A percentile compares a stretch with the other conserved stretches of the same genome.
These are phyloP conservation scores for Tinea pellionella DNA, from an alignment of 2,888 invertebrate species.

Conservation along the genomic window DNA sequence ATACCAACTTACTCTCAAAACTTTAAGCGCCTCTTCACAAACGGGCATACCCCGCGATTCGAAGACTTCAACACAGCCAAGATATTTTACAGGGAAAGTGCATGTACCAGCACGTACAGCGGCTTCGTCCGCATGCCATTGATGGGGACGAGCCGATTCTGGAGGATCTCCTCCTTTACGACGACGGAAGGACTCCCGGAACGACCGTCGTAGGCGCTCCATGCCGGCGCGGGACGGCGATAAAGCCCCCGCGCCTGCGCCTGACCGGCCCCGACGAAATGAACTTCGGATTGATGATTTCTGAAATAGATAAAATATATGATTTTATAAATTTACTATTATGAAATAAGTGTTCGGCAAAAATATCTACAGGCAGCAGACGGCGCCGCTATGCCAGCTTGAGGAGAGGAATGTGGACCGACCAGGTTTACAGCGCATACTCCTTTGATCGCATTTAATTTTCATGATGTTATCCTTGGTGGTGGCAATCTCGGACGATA, in stretches of 20 bases:
- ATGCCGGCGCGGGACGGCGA: slow-evolving; percentile 73
- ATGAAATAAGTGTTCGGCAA: no score
- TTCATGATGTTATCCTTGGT: no score
- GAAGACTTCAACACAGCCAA: slow-evolving; percentile 99
- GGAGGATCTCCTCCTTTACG: slow-evolving; percentile 86
- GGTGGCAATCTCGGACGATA: no score
- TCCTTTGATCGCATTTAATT: no score
- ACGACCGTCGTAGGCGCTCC: slow-evolving; percentile 90
- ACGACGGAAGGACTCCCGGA: slow-evolving; percentile 93
- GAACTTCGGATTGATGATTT: slow-evolving; percentile 63
- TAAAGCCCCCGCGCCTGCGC: slow-evolving; percentile 43
- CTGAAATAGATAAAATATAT: slow-evolving; percentile 31
- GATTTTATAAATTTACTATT: no score
- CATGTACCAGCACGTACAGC: slow-evolving; percentile 96
- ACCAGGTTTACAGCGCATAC: no score
- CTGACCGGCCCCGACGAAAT: slow-evolving; percentile 54
- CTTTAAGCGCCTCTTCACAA: slow-evolving; percentile 98
- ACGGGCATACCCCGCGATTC: slow-evolving; percentile 99
- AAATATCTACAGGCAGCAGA: no score
- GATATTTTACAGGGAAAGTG: slow-evolving; percentile 97
- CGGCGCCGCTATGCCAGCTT: no score
- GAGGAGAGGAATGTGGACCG: no score
- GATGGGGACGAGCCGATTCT: slow-evolving; percentile 95
- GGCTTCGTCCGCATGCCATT: slow-evolving; percentile 98
- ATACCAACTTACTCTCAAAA: slow-evolving; percentile 82